Evolutionary conservation across 2,888 invertebrate species (phyloP).

Genomic region (Rhingia campestris): DNA sequence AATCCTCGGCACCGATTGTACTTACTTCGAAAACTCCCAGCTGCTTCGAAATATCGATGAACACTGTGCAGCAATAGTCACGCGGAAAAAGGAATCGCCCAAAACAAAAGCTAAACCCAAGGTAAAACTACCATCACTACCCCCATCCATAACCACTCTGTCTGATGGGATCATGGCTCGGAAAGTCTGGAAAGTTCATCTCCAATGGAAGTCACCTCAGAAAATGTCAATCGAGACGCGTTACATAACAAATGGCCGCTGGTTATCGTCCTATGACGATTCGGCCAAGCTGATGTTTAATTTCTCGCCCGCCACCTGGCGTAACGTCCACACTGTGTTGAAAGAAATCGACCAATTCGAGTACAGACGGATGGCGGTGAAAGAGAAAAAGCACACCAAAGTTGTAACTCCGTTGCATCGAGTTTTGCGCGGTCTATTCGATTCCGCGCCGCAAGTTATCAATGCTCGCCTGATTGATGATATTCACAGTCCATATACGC

Average conservation of each 20-base stretch:
- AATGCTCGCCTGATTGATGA: slow-evolving; percentile 37
- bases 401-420: slow-evolving; percentile 48
- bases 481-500: slow-evolving; percentile 32
- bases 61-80: neutral
- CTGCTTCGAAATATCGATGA: slow-evolving; percentile 49
- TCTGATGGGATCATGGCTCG: slow-evolving; percentile 72
- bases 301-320: slow-evolving; percentile 50
- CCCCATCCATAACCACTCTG: neutral
- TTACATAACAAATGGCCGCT: slow-evolving; percentile 11
- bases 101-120: slow-evolving; percentile 4
- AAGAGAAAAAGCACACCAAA: slow-evolving; percentile 7
- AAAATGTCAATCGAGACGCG: slow-evolving; percentile 43
- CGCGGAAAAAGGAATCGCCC: neutral
- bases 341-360: slow-evolving; percentile 61
- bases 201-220: slow-evolving; percentile 41
- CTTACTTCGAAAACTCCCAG: slow-evolving; percentile 59
- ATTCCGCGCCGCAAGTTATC: slow-evolving; percentile 27
- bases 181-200: slow-evolving; percentile 64
- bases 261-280: slow-evolving; percentile 33
- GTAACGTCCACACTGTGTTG: slow-evolving; percentile 36
- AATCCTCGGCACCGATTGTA: slow-evolving; percentile 63
- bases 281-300: slow-evolving; percentile 51
- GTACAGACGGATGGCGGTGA: slow-evolving; percentile 22
- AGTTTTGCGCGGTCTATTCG: slow-evolving; percentile 27
- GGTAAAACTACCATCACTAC: slow-evolving; percentile 46